A percentile compares a stretch with the other conserved stretches of the same genome.
Evolutionary conservation across 2,888 invertebrate genomes (phyloP).

Genomic region (Drosophila ustulata): DNA sequence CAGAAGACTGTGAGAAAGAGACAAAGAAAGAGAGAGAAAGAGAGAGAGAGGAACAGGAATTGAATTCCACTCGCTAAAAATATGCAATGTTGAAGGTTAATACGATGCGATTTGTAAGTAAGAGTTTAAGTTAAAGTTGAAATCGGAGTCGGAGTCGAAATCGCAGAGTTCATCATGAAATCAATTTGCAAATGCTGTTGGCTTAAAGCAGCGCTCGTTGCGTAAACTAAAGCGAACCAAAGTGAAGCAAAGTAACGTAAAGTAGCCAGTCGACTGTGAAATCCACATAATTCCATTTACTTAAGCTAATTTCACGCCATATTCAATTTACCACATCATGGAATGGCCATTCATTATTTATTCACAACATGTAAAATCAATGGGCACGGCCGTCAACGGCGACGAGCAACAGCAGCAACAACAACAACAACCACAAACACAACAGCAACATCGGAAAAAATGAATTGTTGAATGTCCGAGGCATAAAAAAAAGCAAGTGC

Average conservation of each 20-base stretch:
- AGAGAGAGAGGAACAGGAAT: not conserved
- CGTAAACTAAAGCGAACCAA: slow-evolving; percentile 12
- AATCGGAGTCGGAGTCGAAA: no score
- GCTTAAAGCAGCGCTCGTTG: slow-evolving; percentile 12
- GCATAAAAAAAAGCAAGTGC: slow-evolving; percentile 17
- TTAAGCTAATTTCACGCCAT: slow-evolving; percentile 83
- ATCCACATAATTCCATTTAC: slow-evolving; percentile 83
- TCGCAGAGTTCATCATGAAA: not conserved
- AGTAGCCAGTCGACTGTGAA: slow-evolving; percentile 71
- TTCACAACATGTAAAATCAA: slow-evolving; percentile 84
- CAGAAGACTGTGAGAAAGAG: slow-evolving; percentile 17
- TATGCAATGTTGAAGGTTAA: slow-evolving; percentile 78
- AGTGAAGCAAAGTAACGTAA: slow-evolving; percentile 6
- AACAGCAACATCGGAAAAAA: slow-evolving; percentile 38
- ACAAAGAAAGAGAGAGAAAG: not conserved
- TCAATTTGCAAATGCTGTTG: slow-evolving; percentile 8
- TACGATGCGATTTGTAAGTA: slow-evolving; percentile 68
- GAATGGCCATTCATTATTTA: slow-evolving; percentile 80
- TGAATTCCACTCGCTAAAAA: no score
- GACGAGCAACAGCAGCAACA: slow-evolving; percentile 22
- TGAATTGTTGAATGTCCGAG: slow-evolving; percentile 69
- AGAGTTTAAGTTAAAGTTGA: slow-evolving; percentile 19
- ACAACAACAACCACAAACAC: not conserved
- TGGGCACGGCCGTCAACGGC: slow-evolving; percentile 53
- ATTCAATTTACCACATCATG: slow-evolving; percentile 83